These are phyloP conservation scores for Lepidocolaptes lacrymiger DNA, from an alignment of 2,797 vertebrate genomes.

Conservation along the genomic window DNA sequence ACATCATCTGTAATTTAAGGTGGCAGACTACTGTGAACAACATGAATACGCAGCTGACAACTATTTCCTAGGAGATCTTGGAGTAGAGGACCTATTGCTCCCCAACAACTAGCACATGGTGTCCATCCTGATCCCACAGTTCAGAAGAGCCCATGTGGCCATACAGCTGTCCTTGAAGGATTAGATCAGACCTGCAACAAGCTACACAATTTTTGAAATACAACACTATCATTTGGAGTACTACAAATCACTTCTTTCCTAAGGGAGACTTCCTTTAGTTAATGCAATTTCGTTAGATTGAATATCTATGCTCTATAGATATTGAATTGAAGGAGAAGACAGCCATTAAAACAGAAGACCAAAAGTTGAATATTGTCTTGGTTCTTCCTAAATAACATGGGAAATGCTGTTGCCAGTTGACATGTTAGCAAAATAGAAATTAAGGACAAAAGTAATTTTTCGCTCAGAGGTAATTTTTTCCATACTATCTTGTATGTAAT, in stretches of 20 bases:
- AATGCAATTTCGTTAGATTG: neutral
- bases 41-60: neutral
- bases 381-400: neutral
- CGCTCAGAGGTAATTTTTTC: neutral
- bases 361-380: neutral
- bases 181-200: neutral
- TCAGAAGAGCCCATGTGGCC: rapidly evolving
- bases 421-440: neutral
- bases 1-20: neutral
- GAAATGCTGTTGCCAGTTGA: neutral
- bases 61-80: neutral
- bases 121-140: rapidly evolving
- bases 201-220: neutral
- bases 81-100: rapidly evolving
- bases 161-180: neutral
- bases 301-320: neutral
- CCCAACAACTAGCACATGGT: neutral
- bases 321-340: neutral
- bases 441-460: neutral
- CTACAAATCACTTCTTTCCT: neutral
- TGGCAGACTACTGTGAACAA: neutral
- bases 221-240: neutral
- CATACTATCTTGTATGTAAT: neutral
- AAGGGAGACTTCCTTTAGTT: neutral
- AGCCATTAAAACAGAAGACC: neutral